phyloP scores from a whole-genome alignment of 1,140 invertebrate genomes.

The Leguminivora glycinivorella region DNA sequence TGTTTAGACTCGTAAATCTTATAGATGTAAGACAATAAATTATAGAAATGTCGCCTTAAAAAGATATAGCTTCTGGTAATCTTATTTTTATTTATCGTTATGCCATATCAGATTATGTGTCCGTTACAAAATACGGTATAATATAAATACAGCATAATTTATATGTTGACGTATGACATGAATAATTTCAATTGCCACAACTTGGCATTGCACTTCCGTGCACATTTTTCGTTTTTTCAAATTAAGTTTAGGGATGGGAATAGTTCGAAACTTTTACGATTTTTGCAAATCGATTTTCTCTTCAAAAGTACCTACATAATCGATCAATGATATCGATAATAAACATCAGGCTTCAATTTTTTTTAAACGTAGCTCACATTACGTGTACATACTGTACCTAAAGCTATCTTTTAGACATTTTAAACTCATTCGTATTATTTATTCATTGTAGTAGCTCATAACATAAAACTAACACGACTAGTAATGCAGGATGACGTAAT shows the following conservation, averaged over 20 bases:
- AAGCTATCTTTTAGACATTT: too few relatives aligned
- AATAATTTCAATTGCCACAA: too few relatives aligned
- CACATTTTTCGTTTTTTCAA: not conserved
- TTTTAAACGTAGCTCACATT: too few relatives aligned
- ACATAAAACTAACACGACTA: not conserved
- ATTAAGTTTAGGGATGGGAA: not conserved
- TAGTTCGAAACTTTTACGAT: not conserved
- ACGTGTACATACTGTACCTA: too few relatives aligned
- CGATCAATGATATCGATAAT: not conserved
- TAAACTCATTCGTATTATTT: not conserved
- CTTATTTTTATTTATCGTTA: not conserved
- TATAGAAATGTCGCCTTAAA: not conserved
- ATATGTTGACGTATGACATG: not conserved
- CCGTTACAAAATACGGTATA: too few relatives aligned
- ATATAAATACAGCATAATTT: too few relatives aligned
- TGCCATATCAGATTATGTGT: not conserved
- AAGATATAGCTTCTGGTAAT: not conserved
- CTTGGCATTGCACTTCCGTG: not conserved
- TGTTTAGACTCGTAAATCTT: constrained; percentile 19
- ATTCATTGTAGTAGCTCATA: not conserved
- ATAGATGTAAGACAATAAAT: not conserved
- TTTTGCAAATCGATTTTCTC: not conserved
- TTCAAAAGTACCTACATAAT: not conserved
- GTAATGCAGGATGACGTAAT: constrained; percentile 16
- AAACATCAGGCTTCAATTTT: too few relatives aligned